A percentile compares a stretch with the other conserved stretches of the same genome.
phyloP scores from a whole-genome alignment of 1,140 invertebrate species.

The Trypoxylus dichotomus region DNA sequence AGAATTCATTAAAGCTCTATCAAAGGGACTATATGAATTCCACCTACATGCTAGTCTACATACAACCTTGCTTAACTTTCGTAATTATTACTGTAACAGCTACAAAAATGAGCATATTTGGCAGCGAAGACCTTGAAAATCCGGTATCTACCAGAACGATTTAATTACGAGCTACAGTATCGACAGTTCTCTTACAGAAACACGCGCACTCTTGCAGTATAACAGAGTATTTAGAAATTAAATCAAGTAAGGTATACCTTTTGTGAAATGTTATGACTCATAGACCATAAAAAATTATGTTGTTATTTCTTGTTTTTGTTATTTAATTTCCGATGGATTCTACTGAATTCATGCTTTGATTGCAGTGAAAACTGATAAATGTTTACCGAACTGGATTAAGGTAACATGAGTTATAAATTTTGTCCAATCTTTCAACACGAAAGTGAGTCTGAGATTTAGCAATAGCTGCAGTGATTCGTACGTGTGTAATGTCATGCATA shows the following conservation, averaged over 20 bases:
- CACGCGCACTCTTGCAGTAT: neutral
- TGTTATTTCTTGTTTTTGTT: neutral
- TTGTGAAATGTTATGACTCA: slow-evolving; percentile 4
- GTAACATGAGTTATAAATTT: neutral
- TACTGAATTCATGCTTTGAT: neutral
- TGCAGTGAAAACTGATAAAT: neutral
- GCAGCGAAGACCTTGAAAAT: neutral
- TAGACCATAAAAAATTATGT: slow-evolving; percentile 12
- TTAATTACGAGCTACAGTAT: neutral
- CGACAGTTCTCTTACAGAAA: slow-evolving; percentile 1
- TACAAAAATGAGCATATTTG: slow-evolving; percentile 14
- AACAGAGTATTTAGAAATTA: neutral
- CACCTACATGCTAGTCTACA: neutral
- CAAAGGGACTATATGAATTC: neutral
- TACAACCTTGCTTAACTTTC: slow-evolving; percentile 8
- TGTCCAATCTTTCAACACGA: neutral
- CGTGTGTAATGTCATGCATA: neutral
- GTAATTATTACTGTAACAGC: slow-evolving; percentile 10
- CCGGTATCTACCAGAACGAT: neutral
- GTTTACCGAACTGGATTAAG: neutral
- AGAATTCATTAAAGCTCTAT: neutral
- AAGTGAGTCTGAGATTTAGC: neutral
- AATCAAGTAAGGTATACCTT: neutral
- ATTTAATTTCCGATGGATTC: neutral
- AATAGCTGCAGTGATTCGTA: neutral